Base-by-base conservation (phyloP, 2,113 vertebrate species). In the Peromyscus maniculatus region DNA sequence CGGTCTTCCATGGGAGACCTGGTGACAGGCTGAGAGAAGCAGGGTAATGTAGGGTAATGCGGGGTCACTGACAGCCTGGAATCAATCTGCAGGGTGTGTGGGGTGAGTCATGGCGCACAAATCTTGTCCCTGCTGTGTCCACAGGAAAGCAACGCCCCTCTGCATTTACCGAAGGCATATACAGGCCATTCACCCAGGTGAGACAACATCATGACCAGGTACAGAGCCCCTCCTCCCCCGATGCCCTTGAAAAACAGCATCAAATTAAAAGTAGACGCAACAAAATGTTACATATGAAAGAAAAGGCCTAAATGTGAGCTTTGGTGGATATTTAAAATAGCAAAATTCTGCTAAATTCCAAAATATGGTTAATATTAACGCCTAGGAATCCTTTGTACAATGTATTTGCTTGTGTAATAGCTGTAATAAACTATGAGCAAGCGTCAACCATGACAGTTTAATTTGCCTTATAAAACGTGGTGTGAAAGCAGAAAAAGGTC, bases 401-500 rank as follows among this genome's bases (percentile, higher is more conserved):
- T 79, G 13, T 57, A 46, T 55, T 49, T 36, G 24, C 22, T 87
- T n/a, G 59, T 66, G n/a, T 62, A 79, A 79, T 49, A 66, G 77
- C 17, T 28, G 33, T 22, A n/a, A 10, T 15, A 82, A 31, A 64
- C 75, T 43, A 1, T 39, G 90, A 87, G 17, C 49, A 88, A 84
- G 55, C 33, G 28, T 24, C 69, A 72, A 69, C 88, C 55, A 91
- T 22, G 75, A 28, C 16, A 52, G 57, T 28, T 77, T 80, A 57
- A 84, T 59, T 94, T 83, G n/a, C 46, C 52, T 89, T 72, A 91
- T 91, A 89, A 94, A 59, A 52, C 64, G 13, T 77, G 59, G 24
- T 9, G 15, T 77, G 22, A 43, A 19, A 33, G 22, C 26, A 93
- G 59, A 26, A 24, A 77, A 59, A 80, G 57, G 46, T 26, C 55